Conservation (phyloP, 2,113 vertebrate species). For the Physeter macrocephalus region DNA sequence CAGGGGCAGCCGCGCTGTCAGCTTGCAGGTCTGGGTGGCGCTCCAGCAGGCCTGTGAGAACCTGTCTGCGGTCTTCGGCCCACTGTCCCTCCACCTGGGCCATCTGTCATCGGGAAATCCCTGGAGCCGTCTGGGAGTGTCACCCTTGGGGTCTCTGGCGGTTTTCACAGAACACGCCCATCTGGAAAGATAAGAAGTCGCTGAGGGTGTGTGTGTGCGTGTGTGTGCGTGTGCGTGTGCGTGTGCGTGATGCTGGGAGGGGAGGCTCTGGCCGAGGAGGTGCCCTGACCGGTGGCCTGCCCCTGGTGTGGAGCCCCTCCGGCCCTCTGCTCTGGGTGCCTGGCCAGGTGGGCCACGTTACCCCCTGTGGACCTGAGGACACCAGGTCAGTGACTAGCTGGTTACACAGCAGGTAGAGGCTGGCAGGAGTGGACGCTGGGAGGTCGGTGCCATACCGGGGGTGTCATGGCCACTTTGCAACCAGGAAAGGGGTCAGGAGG, state of each 20-base stretch:
- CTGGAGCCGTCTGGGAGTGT: not conserved
- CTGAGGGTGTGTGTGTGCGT: not conserved
- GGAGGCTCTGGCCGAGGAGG: not conserved
- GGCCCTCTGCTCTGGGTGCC: not conserved
- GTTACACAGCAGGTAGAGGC: not conserved
- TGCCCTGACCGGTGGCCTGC: no score
- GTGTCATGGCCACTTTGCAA: not conserved
- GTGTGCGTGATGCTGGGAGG: not conserved
- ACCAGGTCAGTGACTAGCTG: accelerated
- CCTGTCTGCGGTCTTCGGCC: not conserved
- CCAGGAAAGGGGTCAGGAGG: not conserved
- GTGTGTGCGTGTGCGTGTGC: not conserved
- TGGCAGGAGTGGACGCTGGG: not conserved
- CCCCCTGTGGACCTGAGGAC: no score
- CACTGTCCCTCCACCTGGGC: not conserved
- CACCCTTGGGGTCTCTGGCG: not conserved
- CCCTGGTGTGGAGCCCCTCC: not conserved
- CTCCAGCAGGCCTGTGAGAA: not conserved
- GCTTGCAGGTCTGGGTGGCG: accelerated
- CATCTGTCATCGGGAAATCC: not conserved
- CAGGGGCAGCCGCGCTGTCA: accelerated
- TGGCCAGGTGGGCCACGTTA: accelerated
- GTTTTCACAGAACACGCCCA: no score
- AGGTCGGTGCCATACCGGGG: accelerated
- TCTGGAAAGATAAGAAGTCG: no score